phyloP scores from a whole-genome alignment of 2,113 vertebrate genomes.

The Sturnira hondurensis region DNA sequence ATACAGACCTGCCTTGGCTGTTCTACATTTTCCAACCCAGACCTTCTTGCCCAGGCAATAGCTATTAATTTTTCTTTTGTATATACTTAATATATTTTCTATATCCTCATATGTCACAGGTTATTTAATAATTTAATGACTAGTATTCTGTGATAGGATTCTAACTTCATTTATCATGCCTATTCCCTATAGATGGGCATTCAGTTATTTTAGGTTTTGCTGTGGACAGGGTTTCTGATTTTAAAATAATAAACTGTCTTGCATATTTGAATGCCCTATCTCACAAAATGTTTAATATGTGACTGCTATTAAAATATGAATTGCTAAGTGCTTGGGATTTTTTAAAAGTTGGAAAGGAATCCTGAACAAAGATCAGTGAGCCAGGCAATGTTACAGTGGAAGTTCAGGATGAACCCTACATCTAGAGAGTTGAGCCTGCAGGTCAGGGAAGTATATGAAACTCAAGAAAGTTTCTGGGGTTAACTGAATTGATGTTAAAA shows the following conservation, averaged over 20 bases:
- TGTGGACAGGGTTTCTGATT: background rate
- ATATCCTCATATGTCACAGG: background rate
- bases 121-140: constrained; percentile 15
- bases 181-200: background rate
- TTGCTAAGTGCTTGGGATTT: background rate
- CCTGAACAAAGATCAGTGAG: background rate
- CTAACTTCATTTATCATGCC: background rate
- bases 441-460: background rate
- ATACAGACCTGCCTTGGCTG: background rate
- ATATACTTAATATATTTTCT: background rate
- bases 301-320: background rate
- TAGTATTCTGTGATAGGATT: background rate
- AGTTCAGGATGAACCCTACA: background rate
- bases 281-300: background rate
- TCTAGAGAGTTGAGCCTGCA: background rate
- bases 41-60: background rate
- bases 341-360: background rate
- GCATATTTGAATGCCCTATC: background rate
- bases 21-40: background rate
- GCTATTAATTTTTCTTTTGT: background rate
- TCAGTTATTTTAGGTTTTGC: constrained; percentile 12
- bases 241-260: constrained; percentile 10
- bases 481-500: background rate
- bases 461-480: background rate
- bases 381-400: background rate